These are phyloP conservation scores for Alligator sinensis DNA, from an alignment of 2,113 vertebrate genomes.

Conservation along the genomic window DNA sequence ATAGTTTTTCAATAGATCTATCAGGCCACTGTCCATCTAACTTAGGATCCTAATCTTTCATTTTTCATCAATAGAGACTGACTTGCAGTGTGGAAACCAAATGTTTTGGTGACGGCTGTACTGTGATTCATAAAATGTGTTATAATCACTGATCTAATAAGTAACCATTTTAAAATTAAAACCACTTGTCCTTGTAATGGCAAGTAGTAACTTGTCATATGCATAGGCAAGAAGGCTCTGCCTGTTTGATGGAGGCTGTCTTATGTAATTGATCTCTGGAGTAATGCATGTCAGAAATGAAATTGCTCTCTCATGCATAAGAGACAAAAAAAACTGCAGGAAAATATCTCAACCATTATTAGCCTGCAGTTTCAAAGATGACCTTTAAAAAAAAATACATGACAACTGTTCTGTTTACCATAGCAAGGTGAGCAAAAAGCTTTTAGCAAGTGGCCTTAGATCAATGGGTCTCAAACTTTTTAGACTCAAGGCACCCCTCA, in stretches of 20 bases:
- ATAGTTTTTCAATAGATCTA: not conserved
- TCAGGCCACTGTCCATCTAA: not conserved
- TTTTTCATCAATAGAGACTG: not conserved
- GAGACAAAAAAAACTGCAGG: not conserved
- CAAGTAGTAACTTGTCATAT: not conserved
- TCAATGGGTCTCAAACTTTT: too few species aligned
- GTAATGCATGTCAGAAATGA: not conserved
- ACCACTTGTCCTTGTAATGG: not conserved
- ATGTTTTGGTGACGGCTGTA: not conserved
- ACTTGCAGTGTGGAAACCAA: not conserved
- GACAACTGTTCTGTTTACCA: not conserved
- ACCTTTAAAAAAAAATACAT: not conserved
- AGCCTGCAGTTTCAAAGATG: not conserved
- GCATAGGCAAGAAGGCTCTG: not conserved
- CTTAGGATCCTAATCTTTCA: not conserved
- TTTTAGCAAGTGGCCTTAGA: not conserved
- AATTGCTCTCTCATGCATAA: not conserved
- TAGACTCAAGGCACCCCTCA: too few species aligned
- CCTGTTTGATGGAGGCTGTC: not conserved
- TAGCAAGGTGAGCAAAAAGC: not conserved
- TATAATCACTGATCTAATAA: conserved; percentile 4
- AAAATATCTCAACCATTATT: not conserved
- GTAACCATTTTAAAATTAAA: conserved; percentile 26
- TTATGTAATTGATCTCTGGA: not conserved
- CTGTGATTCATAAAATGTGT: not conserved